Evolutionary conservation across 2,797 vertebrate genomes (phyloP).

Genomic region (Pseudochaenichthys georgianus): DNA sequence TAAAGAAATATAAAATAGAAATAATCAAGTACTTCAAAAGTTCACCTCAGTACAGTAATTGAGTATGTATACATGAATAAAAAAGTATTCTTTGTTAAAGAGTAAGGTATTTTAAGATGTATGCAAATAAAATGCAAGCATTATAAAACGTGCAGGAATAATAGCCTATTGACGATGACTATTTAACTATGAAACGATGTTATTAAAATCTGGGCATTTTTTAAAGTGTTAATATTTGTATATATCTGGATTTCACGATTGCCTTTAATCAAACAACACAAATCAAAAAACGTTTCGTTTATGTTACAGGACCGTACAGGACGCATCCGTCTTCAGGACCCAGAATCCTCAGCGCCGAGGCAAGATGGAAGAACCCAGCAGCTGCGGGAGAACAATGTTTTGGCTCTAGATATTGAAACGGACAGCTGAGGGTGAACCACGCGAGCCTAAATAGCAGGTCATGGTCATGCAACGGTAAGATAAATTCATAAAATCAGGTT

Average conservation of each 20-base stretch:
- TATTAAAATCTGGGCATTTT: not conserved
- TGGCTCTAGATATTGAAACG: constrained; percentile 79
- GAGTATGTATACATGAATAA: not conserved
- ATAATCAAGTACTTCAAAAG: too few relatives aligned
- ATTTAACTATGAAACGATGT: not conserved
- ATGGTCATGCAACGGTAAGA: constrained; percentile 85
- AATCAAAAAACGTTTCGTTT: too few relatives aligned
- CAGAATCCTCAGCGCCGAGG: constrained; percentile 86
- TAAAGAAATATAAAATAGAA: too few relatives aligned
- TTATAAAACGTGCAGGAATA: not conserved
- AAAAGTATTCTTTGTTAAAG: not conserved
- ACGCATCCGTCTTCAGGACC: constrained; percentile 77
- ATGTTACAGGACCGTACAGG: constrained; percentile 54
- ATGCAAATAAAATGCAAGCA: not conserved
- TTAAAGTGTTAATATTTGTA: not conserved
- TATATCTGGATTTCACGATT: too few relatives aligned
- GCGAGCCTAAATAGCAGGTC: constrained; percentile 61
- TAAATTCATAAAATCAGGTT: not conserved
- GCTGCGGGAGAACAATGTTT: constrained; percentile 88
- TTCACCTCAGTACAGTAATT: too few relatives aligned
- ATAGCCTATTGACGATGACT: not conserved
- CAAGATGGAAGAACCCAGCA: constrained; percentile 89
- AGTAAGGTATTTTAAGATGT: too few relatives aligned
- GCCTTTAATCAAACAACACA: too few relatives aligned
- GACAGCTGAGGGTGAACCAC: constrained; percentile 66